Evolutionary conservation across 1,140 invertebrate genomes (phyloP).

Genomic region (Heliothis subflexa): DNA sequence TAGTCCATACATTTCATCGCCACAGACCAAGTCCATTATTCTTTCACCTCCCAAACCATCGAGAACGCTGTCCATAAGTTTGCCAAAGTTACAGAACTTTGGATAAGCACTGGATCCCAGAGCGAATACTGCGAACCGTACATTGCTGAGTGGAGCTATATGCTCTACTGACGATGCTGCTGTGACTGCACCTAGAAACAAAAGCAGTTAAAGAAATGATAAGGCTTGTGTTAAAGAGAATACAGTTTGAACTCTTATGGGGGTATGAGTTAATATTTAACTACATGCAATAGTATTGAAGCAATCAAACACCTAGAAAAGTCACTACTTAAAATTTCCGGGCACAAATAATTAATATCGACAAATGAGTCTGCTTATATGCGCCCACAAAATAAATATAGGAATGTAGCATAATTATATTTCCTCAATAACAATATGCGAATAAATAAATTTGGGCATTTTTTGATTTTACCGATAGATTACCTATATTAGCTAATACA

Average conservation of each 20-base stretch:
- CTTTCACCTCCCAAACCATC: slow-evolving; percentile 96
- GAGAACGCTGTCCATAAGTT: slow-evolving; percentile 96
- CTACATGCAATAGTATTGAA: too few relatives aligned
- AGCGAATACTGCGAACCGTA: slow-evolving; percentile 97
- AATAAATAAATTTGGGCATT: too few relatives aligned
- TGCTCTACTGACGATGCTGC: slow-evolving; percentile 93
- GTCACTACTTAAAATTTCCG: too few relatives aligned
- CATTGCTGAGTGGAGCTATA: slow-evolving; percentile 95
- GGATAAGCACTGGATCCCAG: slow-evolving; percentile 98
- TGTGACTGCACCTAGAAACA: slow-evolving; percentile 72
- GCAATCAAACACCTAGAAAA: too few relatives aligned
- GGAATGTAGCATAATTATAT: too few relatives aligned
- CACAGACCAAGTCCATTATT: slow-evolving; percentile 92
- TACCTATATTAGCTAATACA: background rate
- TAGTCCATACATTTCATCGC: slow-evolving; percentile 98
- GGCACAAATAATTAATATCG: too few relatives aligned
- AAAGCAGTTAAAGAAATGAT: slow-evolving; percentile 14
- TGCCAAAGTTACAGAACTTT: slow-evolving; percentile 98
- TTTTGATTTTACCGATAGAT: too few relatives aligned
- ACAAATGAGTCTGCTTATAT: too few relatives aligned
- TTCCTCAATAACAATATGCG: too few relatives aligned
- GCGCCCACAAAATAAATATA: too few relatives aligned
- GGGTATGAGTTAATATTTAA: too few relatives aligned
- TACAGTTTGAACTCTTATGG: too few relatives aligned
- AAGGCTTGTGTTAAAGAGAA: background rate